Evolutionary conservation across 2,113 vertebrate genomes (phyloP).

Genomic region (Scomber japonicus): DNA sequence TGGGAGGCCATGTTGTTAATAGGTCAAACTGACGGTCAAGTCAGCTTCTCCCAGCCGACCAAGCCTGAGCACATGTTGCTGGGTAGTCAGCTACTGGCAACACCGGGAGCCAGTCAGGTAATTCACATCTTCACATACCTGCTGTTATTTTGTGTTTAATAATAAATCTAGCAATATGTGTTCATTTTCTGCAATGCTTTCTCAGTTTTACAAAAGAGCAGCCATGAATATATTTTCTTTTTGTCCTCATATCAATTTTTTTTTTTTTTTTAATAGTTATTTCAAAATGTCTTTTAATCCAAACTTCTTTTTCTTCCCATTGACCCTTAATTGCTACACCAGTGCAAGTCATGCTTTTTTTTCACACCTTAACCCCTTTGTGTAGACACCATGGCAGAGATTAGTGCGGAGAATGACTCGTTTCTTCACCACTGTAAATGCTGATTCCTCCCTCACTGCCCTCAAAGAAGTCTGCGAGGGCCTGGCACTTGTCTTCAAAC

Average conservation of each 20-base stretch:
- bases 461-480: slow-evolving; percentile 90
- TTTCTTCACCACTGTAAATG: slow-evolving; percentile 93
- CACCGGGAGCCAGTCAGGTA: slow-evolving; percentile 97
- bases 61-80: slow-evolving; percentile 96
- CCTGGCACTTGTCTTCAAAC: slow-evolving; percentile 91
- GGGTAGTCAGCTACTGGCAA: slow-evolving; percentile 92
- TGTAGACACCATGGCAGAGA: slow-evolving; percentile 92
- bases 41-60: slow-evolving; percentile 96
- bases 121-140: neutral
- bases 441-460: slow-evolving; percentile 85
- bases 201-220: neutral
- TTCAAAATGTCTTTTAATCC: too few species aligned
- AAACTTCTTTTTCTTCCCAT: neutral
- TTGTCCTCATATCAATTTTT: neutral
- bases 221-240: neutral
- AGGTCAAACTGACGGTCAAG: slow-evolving; percentile 86
- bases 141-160: neutral
- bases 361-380: neutral
- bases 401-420: slow-evolving; percentile 94
- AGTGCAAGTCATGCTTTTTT: neutral
- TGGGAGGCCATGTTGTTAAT: slow-evolving; percentile 85
- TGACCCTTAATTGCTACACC: neutral
- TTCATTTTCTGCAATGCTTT: neutral
- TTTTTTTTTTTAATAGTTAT: too few species aligned
- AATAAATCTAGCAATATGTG: neutral